Evolutionary conservation across 1,140 invertebrate genomes (phyloP), one percentile per base, ranked within the genome.

Genomic region (Danaus plexippus): DNA sequence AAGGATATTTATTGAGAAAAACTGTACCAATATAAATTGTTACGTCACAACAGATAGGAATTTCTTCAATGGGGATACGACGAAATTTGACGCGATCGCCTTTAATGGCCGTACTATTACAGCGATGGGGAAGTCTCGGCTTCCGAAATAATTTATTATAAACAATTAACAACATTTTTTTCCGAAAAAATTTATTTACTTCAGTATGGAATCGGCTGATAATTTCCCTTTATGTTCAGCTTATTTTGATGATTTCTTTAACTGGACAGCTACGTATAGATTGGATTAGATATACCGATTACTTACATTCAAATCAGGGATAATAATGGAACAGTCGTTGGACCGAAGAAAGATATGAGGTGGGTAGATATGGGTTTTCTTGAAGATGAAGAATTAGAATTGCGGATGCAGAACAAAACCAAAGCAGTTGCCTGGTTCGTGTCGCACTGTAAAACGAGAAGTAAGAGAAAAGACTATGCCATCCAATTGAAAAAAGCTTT

Each of bases 391-490:
- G 43, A 65, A 22, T 45, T 47, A 7, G 41, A 66, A n/a, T 59
- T 32, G 22, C 22, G 41, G 42, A 46, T 67, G 7, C 45, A 49
- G 11, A 77, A 71, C 50, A 88, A 88, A 54, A 87, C 60, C 11
- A 89, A 87, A 57, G 69, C 84, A 2, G 89, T 89, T 1, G 89
- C 89, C 1, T 93, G 92, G 91, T 89, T 93, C 61, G 91, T 92
- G 2, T 91, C 90, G 43, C 90, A 93, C 71, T 94, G 93, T 71
- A 32, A 66, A 0, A 88, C 88, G 0, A 69, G 69, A 12, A 90
- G 90, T 63, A 75, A 80, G 1, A 83, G 93, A 12, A 73, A 90
- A 55, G 57, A 85, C 1, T 91, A 90, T 67, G 91, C 90, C 0
- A 61, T 73, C 18, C 79, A 91, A 49, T 75, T 94, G 6, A 69